Percentiles rank a stretch among this genome's conserved stretches.
These are phyloP conservation scores for Leptoclinus maculatus DNA, from an alignment of 2,797 vertebrate species.

Conservation along the genomic window DNA sequence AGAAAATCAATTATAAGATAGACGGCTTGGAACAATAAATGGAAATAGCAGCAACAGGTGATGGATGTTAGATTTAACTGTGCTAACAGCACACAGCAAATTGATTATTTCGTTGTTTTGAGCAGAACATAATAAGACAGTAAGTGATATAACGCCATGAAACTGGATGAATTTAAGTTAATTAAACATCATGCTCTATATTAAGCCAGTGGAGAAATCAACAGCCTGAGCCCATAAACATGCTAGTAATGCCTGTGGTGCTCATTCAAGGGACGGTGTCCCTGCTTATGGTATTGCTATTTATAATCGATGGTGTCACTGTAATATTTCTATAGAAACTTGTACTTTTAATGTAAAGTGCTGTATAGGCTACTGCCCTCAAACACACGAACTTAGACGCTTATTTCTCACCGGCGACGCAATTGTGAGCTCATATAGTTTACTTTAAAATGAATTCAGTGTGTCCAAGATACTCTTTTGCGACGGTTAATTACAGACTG, in stretches of 20 bases:
- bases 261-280: slow-evolving; percentile 14
- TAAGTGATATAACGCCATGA: not conserved
- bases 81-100: not conserved
- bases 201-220: not conserved
- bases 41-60: slow-evolving; percentile 37
- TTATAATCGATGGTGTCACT: slow-evolving; percentile 47
- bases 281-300: slow-evolving; percentile 53
- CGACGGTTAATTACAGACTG: slow-evolving; percentile 29
- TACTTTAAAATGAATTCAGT: slow-evolving; percentile 25
- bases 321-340: slow-evolving; percentile 17
- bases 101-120: slow-evolving; percentile 9
- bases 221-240: not conserved
- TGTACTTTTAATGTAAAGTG: not conserved
- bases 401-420: not conserved
- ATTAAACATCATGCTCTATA: slow-evolving; percentile 4
- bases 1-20: slow-evolving; percentile 21
- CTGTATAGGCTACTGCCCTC: not conserved
- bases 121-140: not conserved
- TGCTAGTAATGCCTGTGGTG: not conserved
- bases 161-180: not conserved
- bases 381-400: not conserved
- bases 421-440: slow-evolving; percentile 12
- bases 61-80: slow-evolving; percentile 3
- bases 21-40: slow-evolving; percentile 6
- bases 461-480: slow-evolving; percentile 1